Evolutionary conservation across 1,140 invertebrate genomes (phyloP).

Genomic region (Sycobia sp.): DNA sequence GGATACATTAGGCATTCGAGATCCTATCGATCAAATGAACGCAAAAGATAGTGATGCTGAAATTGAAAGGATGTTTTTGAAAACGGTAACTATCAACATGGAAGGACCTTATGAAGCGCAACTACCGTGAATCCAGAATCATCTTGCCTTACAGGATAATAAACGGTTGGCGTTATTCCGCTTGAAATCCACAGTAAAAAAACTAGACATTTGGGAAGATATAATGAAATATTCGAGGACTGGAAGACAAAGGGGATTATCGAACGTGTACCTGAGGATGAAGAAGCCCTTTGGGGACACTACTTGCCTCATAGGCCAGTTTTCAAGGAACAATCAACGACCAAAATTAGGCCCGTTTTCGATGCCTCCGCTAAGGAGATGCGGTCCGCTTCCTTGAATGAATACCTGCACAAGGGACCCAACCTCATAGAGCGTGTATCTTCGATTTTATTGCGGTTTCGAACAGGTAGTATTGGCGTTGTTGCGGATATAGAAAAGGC

Average conservation of each 20-base stretch:
- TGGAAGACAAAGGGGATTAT: too few relatives aligned
- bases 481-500: background rate
- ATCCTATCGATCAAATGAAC: slow-evolving; percentile 43
- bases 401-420: too few relatives aligned
- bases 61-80: too few relatives aligned
- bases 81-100: background rate
- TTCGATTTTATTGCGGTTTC: slow-evolving; percentile 47
- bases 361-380: slow-evolving; percentile 32
- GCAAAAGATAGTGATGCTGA: background rate
- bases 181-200: background rate
- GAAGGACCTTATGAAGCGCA: background rate
- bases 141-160: slow-evolving; percentile 30
- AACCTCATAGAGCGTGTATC: slow-evolving; percentile 54
- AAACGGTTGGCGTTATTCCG: background rate
- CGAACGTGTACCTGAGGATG: too few relatives aligned
- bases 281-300: background rate
- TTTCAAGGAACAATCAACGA: slow-evolving; percentile 32
- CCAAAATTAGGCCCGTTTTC: slow-evolving; percentile 36
- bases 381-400: slow-evolving; percentile 13
- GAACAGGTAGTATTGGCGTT: background rate
- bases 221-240: too few relatives aligned
- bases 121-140: background rate
- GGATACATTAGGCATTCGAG: slow-evolving; percentile 48
- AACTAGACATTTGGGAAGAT: background rate
- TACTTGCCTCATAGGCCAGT: slow-evolving; percentile 36